phyloP scores from a whole-genome alignment of 2,888 invertebrate genomes.

The Gandaritis pyraliata region DNA sequence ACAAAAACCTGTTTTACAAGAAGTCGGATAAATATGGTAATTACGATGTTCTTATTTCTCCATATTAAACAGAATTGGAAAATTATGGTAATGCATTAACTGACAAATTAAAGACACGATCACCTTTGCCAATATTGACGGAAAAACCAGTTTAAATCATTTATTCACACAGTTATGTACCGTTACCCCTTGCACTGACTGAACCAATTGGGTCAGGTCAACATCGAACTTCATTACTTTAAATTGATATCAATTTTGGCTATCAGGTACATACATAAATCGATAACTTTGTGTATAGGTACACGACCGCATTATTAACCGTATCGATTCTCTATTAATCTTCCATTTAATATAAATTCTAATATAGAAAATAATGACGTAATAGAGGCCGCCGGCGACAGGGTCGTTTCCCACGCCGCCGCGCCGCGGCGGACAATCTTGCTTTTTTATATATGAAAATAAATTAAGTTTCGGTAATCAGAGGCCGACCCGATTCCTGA shows the following conservation, averaged over 20 bases:
- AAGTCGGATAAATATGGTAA: constrained; percentile 8
- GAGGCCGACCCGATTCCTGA: constrained; percentile 74
- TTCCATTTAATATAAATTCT: constrained; percentile 79
- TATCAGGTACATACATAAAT: constrained; percentile 36
- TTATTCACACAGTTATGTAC: constrained; percentile 32
- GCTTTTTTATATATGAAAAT: constrained; percentile 76
- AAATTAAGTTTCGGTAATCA: constrained; percentile 84
- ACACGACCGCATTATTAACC: constrained; percentile 62
- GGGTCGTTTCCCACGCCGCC: constrained; percentile 83
- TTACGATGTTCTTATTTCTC: constrained; percentile 28
- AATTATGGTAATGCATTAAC: constrained; percentile 32
- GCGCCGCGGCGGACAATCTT: constrained; percentile 79
- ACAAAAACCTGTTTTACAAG: constrained; percentile 15
- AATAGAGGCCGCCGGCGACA: constrained; percentile 83
- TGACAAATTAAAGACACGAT: constrained; percentile 33
- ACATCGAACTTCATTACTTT: constrained; percentile 36
- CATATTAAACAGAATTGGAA: constrained; percentile 33
- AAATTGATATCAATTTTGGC: constrained; percentile 40
- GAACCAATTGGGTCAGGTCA: constrained; percentile 38
- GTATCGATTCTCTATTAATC: constrained; percentile 82
- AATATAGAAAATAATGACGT: constrained; percentile 84
- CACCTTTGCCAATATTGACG: constrained; percentile 35
- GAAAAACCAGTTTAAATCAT: constrained; percentile 28
- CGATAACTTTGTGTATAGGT: constrained; percentile 43
- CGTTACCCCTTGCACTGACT: constrained; percentile 31